Evolutionary conservation across 2,797 vertebrate genomes (phyloP).

Genomic region (Myotis planiceps): DNA sequence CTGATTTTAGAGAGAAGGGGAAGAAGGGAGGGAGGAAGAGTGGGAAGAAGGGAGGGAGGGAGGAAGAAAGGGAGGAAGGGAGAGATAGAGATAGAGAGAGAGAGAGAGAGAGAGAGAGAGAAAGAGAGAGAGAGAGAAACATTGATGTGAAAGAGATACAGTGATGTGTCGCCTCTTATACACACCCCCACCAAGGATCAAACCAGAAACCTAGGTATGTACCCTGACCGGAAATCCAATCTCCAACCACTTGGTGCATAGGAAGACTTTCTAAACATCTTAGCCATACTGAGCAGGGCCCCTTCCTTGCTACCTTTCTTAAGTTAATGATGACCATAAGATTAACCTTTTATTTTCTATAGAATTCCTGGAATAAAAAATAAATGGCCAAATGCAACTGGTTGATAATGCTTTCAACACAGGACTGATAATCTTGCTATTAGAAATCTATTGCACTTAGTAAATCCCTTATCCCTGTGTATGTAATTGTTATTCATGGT

Average conservation of each 20-base stretch:
- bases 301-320: background rate
- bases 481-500: background rate
- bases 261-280: background rate
- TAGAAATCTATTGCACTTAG: background rate
- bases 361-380: background rate
- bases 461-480: background rate
- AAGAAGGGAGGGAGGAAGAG: too few relatives aligned
- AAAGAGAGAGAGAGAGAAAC: background rate
- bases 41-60: too few relatives aligned
- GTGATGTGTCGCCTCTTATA: background rate
- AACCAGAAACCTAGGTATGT: background rate
- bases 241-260: background rate
- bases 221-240: background rate
- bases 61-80: background rate
- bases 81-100: background rate
- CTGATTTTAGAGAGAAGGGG: background rate
- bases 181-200: background rate
- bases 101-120: background rate
- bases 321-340: background rate
- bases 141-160: background rate
- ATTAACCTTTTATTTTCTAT: background rate
- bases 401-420: background rate
- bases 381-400: background rate
- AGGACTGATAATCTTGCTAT: background rate
- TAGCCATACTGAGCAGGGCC: background rate